Evolutionary conservation across 2,113 vertebrate species (phyloP), one percentile per base, ranked within the genome.

Genomic region (Galemys pyrenaicus): DNA sequence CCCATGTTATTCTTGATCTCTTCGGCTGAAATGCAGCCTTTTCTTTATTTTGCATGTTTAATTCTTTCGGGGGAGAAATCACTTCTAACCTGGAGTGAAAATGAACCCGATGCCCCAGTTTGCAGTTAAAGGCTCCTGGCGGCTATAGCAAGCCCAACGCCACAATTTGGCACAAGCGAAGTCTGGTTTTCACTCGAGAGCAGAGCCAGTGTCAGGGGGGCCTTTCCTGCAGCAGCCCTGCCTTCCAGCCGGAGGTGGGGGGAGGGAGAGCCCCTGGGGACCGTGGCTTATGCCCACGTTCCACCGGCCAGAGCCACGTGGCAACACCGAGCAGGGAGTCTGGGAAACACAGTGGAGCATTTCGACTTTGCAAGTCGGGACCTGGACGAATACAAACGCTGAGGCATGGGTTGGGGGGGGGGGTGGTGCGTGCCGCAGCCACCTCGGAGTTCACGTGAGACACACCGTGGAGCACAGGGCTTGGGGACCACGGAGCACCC

Each of bases 401-500:
- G n/a, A 22, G 1, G 16, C 49, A 1, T 10, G 54, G 10, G 37
- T 60, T 44, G 44, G 44, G 44, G 44, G 5, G 9, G 44, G 44
- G 44, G 9, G 44, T 5, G 44, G 44, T 5, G 44, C 44, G 9
- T 9, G 5, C 44, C 44, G 9, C 44, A 44, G 9, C 44, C 44
- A 44, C 44, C 44, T 44, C 44, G 5, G 5, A 5, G 5, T 44
- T 44, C 44, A 5, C 9, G 44, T 5, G 44, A 9, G 44, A 5
- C 44, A 44, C 44, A 5, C 44, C 9, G 44, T 44, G 5, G 9
- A 44, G 4, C n/a, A n/a, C n/a, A n/a, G n/a, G n/a, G 54, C 62
- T 46, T 46, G 54, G 3, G 4, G n/a, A 20, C 17, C 11, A 51
- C 3, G 0, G 16, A 9, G 60, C 17, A 1, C 24, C 16, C 44